Conservation (phyloP, 2,113 vertebrate genomes). For the Orycteropus afer region DNA sequence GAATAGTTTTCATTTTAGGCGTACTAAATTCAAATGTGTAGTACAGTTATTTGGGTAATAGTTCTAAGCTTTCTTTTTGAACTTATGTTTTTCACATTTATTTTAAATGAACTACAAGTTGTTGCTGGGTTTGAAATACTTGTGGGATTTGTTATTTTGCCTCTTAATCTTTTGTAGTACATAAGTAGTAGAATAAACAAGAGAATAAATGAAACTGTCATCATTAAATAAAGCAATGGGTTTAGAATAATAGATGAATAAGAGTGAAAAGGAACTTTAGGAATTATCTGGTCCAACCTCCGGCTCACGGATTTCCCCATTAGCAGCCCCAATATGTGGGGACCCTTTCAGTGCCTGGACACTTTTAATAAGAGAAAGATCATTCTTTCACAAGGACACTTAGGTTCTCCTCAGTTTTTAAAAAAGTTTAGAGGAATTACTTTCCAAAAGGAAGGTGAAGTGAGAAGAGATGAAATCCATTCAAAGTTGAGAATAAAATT, state of each 20-base stretch:
- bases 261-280: accelerated
- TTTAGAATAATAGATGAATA: no score
- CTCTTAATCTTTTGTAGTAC: not conserved
- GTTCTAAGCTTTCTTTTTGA: not conserved
- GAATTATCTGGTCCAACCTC: accelerated
- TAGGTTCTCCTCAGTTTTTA: not conserved
- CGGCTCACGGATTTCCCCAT: not conserved
- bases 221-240: not conserved
- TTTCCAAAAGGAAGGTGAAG: not conserved
- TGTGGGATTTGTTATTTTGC: not conserved
- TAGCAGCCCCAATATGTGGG: no score
- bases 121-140: not conserved
- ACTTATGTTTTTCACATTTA: not conserved
- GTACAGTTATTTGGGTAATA: not conserved
- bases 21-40: not conserved
- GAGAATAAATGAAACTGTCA: not conserved
- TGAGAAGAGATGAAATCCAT: not conserved
- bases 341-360: not conserved
- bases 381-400: not conserved
- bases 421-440: not conserved
- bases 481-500: no score
- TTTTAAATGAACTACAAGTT: not conserved
- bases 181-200: not conserved
- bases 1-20: not conserved
- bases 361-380: no score